Percentiles rank a stretch among this genome's conserved stretches.
Conservation (phyloP, 2,113 vertebrate genomes). For the Morone chrysops region DNA sequence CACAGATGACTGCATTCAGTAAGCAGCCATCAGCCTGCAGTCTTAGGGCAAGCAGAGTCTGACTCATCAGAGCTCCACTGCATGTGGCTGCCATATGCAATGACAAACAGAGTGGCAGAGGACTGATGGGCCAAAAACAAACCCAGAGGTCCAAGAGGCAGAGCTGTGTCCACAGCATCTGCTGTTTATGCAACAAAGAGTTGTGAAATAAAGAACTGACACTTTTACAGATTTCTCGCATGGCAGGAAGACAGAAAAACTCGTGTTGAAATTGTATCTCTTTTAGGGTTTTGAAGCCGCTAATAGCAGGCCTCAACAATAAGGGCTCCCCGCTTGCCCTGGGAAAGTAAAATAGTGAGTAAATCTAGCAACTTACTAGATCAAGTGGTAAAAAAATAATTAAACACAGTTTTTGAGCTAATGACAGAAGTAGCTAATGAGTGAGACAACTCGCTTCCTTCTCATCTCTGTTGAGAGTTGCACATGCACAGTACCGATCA, state of each 20-base stretch:
- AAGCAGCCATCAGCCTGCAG: not conserved
- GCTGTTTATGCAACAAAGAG: not conserved
- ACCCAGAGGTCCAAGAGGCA: not conserved
- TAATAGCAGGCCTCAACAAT: too few species aligned
- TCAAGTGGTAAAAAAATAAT: too few species aligned
- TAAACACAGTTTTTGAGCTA: too few species aligned
- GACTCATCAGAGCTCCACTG: conserved; percentile 16
- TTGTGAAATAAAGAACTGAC: not conserved
- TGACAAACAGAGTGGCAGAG: conserved; percentile 27
- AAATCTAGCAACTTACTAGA: too few species aligned
- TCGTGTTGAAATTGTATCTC: not conserved
- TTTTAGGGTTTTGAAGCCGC: not conserved
- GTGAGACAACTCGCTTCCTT: too few species aligned
- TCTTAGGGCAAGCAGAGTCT: not conserved
- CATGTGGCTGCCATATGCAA: conserved; percentile 63
- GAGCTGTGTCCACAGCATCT: not conserved
- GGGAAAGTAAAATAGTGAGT: too few species aligned
- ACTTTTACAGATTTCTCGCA: not conserved
- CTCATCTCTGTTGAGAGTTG: too few species aligned
- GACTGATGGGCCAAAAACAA: not conserved
- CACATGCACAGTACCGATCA: too few species aligned
- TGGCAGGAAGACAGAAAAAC: not conserved
- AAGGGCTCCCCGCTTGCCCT: too few species aligned
- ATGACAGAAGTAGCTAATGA: too few species aligned
- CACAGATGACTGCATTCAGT: conserved; percentile 10